These are phyloP conservation scores for Astyanax mexicanus DNA, from an alignment of 2,797 vertebrate species.

Conservation along the genomic window DNA sequence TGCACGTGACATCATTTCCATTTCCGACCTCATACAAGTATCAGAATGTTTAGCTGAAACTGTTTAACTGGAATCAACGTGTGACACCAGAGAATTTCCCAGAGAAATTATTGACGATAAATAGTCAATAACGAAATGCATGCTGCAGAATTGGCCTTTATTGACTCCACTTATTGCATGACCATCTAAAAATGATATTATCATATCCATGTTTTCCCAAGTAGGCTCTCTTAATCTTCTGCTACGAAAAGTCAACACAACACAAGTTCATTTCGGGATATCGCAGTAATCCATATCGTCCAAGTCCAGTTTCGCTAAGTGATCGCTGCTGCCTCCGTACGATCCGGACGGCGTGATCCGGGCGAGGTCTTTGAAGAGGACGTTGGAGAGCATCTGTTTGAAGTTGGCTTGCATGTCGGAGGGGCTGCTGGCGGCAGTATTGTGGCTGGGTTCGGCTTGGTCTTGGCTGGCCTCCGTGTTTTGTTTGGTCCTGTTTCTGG, in stretches of 20 bases:
- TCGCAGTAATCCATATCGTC: slow-evolving; percentile 30
- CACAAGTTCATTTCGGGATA: background rate
- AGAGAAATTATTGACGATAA: no score
- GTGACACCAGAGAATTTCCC: no score
- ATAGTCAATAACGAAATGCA: no score
- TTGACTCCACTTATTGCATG: no score
- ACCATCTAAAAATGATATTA: no score
- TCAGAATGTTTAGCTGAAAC: no score
- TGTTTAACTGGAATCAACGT: no score
- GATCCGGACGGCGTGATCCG: slow-evolving; percentile 63
- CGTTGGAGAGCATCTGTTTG: slow-evolving; percentile 75
- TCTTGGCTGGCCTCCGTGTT: slow-evolving; percentile 37
- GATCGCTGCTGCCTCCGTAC: slow-evolving; percentile 7
- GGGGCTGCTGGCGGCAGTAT: slow-evolving; percentile 39
- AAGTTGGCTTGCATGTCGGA: slow-evolving; percentile 68
- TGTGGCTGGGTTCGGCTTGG: slow-evolving; percentile 53
- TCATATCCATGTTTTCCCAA: background rate
- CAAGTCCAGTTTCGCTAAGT: slow-evolving; percentile 8
- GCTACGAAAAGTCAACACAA: background rate
- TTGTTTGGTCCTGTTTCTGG: slow-evolving; percentile 28
- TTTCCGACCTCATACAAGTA: no score
- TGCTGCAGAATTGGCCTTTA: no score
- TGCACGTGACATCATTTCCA: no score
- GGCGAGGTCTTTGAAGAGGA: slow-evolving; percentile 76
- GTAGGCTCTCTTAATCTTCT: no score